Percentiles rank a stretch among this genome's conserved stretches.
These are phyloP conservation scores for Mantis religiosa DNA, from an alignment of 2,888 invertebrate genomes.

Conservation along the genomic window DNA sequence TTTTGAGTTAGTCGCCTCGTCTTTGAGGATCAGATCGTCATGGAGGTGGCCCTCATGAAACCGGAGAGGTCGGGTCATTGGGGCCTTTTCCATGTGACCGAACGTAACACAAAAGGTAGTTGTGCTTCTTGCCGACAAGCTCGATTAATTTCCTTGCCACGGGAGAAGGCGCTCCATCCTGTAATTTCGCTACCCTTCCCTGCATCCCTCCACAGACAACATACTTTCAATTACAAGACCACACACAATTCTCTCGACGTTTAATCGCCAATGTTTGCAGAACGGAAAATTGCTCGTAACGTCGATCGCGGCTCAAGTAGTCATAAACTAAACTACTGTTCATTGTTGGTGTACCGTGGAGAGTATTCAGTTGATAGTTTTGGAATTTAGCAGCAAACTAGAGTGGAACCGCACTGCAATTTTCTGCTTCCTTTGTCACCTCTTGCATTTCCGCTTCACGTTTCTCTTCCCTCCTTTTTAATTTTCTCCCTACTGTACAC, in stretches of 20 bases:
- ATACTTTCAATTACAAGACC: not conserved
- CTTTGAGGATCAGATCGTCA: not conserved
- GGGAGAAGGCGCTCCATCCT: not conserved
- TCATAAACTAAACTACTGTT: not conserved
- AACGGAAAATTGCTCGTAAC: not conserved
- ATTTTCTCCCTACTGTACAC: too few species aligned
- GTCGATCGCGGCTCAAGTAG: not conserved
- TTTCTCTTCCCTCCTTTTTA: too few species aligned
- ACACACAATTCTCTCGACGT: not conserved
- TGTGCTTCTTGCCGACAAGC: not conserved
- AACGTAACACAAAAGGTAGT: too few species aligned
- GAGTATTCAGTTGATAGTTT: not conserved
- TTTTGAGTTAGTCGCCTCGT: not conserved
- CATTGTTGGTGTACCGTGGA: too few species aligned
- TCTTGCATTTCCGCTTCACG: too few species aligned
- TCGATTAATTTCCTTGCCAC: not conserved
- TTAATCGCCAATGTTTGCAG: not conserved
- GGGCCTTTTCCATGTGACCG: not conserved
- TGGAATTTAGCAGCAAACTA: not conserved
- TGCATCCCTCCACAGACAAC: not conserved
- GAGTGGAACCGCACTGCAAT: not conserved
- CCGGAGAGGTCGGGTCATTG: not conserved
- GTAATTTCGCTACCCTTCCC: not conserved
- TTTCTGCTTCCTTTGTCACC: too few species aligned
- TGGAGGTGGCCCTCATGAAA: not conserved